Percentiles rank a stretch among this genome's conserved stretches.
Evolutionary conservation across 2,888 invertebrate genomes (phyloP).

Genomic region (Dione vanillae): DNA sequence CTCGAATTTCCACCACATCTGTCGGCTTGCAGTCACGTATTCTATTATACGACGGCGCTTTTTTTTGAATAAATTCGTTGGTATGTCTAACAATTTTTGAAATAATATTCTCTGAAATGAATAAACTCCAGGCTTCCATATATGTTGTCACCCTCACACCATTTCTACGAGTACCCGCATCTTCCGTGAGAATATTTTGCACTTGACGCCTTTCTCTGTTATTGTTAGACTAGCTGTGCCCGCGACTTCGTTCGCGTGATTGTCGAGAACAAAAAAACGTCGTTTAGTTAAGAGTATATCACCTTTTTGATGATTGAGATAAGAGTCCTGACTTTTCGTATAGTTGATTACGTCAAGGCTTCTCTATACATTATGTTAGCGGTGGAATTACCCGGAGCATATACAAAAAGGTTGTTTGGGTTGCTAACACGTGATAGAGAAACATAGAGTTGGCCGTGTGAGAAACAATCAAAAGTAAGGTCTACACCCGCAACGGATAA

Average conservation of each 20-base stretch:
- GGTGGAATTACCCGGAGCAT: not conserved
- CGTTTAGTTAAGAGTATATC: not conserved
- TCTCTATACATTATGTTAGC: not conserved
- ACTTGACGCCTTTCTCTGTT: slow-evolving; percentile 48
- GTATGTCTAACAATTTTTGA: not conserved
- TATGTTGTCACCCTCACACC: slow-evolving; percentile 48
- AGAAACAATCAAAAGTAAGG: slow-evolving; percentile 25
- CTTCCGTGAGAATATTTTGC: slow-evolving; percentile 49
- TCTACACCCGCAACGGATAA: slow-evolving; percentile 24
- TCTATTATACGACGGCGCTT: not conserved
- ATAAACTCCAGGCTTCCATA: slow-evolving; percentile 51
- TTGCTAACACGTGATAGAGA: slow-evolving; percentile 28
- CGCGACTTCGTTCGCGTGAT: slow-evolving; percentile 29
- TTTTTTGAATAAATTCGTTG: not conserved
- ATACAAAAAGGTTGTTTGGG: not conserved
- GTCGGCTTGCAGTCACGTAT: no score
- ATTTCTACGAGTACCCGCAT: slow-evolving; percentile 48
- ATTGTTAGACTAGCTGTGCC: no score
- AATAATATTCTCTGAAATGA: slow-evolving; percentile 40
- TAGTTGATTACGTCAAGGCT: not conserved
- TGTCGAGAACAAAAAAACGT: not conserved
- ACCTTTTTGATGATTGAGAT: not conserved
- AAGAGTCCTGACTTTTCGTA: not conserved
- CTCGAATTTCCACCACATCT: not conserved
- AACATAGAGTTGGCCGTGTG: slow-evolving; percentile 36